Conservation (phyloP, 1,140 invertebrate species). For the Batillaria attramentaria region DNA sequence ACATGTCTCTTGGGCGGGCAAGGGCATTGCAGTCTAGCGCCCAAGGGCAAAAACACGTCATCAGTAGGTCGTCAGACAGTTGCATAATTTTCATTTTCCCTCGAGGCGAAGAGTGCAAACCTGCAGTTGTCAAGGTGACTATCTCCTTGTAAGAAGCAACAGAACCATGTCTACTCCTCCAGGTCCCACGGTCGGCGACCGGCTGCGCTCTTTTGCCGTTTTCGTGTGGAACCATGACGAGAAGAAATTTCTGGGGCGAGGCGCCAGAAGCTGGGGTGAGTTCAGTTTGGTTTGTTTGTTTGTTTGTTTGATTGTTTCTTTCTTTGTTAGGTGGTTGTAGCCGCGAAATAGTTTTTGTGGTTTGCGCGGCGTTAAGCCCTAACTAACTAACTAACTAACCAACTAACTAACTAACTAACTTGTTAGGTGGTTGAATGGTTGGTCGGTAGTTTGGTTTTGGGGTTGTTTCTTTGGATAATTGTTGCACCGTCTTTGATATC, state of each 20-base stretch:
- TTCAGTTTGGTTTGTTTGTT: neutral
- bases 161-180: constrained; percentile 20
- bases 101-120: constrained; percentile 21
- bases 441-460: too few species aligned
- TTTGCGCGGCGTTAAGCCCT: too few species aligned
- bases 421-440: too few species aligned
- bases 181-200: constrained; percentile 37
- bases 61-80: too few species aligned
- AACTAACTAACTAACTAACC: too few species aligned
- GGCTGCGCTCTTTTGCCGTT: constrained; percentile 34
- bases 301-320: too few species aligned
- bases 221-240: constrained; percentile 51
- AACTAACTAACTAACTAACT: too few species aligned
- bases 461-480: neutral
- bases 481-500: too few species aligned
- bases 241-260: constrained; percentile 48
- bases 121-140: constrained; percentile 43
- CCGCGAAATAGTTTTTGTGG: neutral
- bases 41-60: too few species aligned
- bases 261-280: constrained; percentile 56
- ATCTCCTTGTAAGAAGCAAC: constrained; percentile 36
- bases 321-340: neutral
- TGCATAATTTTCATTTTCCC: too few species aligned
- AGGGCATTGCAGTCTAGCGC: too few species aligned
- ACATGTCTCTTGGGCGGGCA: too few species aligned